phyloP scores from a whole-genome alignment of 2,888 invertebrate species.

The Perithous albicinctus region DNA sequence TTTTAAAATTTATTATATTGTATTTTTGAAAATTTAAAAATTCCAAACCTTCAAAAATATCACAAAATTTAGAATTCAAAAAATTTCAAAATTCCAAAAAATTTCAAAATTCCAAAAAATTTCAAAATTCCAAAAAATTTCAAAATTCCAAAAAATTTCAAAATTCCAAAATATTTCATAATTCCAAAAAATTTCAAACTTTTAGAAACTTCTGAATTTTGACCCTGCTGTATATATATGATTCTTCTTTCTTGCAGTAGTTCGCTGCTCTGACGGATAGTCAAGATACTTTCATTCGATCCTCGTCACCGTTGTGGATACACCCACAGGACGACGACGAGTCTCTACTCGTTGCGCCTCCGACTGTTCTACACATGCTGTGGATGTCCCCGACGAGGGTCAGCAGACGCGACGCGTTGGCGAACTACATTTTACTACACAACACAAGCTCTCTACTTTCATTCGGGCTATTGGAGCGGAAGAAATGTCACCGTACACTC shows the following conservation, averaged over 20 bases:
- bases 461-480: slow-evolving; percentile 9
- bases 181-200: too few species aligned
- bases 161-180: too few species aligned
- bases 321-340: slow-evolving; percentile 27
- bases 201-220: too few species aligned
- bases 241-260: background rate
- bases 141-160: too few species aligned
- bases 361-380: slow-evolving; percentile 32
- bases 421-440: background rate
- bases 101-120: too few species aligned
- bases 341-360: background rate
- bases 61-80: too few species aligned
- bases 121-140: too few species aligned
- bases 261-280: background rate
- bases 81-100: too few species aligned
- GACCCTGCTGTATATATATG: too few species aligned
- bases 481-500: background rate
- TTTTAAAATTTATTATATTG: too few species aligned
- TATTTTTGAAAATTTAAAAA: too few species aligned
- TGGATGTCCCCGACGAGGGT: slow-evolving; percentile 27
- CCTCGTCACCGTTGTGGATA: background rate
- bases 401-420: slow-evolving; percentile 30
- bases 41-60: too few species aligned
- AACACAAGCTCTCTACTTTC: background rate
- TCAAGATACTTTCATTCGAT: background rate